These are phyloP conservation scores for Caenorhabditis auriculariae DNA, from an alignment of 2,888 invertebrate species.

Conservation along the genomic window DNA sequence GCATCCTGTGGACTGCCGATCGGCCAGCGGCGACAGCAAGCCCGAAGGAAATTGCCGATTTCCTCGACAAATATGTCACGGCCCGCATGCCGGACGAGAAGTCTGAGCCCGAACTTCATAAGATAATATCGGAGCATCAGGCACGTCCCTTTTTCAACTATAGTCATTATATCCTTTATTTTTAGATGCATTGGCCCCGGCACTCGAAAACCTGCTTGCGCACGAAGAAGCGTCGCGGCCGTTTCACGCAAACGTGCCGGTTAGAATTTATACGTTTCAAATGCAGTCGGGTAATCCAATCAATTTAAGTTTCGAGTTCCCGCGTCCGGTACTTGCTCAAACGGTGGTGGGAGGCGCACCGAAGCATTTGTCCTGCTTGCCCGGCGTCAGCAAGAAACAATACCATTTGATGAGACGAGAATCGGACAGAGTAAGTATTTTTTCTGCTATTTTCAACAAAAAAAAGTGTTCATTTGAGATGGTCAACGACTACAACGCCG, in stretches of 20 bases:
- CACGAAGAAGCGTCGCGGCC: background rate
- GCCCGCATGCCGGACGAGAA: slow-evolving; percentile 6
- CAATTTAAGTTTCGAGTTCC: too few species aligned
- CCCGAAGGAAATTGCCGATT: background rate
- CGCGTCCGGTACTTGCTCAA: too few species aligned
- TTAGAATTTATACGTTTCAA: slow-evolving; percentile 5
- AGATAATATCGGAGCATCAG: background rate
- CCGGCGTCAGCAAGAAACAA: too few species aligned
- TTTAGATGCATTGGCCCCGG: slow-evolving; percentile 2
- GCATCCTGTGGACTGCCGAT: slow-evolving; percentile 8
- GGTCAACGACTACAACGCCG: slow-evolving; percentile 12
- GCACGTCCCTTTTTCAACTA: too few species aligned
- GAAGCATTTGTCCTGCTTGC: too few species aligned
- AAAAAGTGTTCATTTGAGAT: background rate
- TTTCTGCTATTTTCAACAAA: too few species aligned
- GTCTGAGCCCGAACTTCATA: slow-evolving; percentile 2
- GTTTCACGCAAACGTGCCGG: background rate
- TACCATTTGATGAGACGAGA: too few species aligned
- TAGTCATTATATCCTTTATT: too few species aligned
- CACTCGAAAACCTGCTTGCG: slow-evolving; percentile 9
- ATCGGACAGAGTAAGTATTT: too few species aligned
- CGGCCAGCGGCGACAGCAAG: background rate
- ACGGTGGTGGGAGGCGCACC: too few species aligned
- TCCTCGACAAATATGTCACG: slow-evolving; percentile 1
- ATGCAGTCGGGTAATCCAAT: too few species aligned